These are phyloP conservation scores for Sialia sialis DNA, from an alignment of 2,113 vertebrate species.

Conservation along the genomic window DNA sequence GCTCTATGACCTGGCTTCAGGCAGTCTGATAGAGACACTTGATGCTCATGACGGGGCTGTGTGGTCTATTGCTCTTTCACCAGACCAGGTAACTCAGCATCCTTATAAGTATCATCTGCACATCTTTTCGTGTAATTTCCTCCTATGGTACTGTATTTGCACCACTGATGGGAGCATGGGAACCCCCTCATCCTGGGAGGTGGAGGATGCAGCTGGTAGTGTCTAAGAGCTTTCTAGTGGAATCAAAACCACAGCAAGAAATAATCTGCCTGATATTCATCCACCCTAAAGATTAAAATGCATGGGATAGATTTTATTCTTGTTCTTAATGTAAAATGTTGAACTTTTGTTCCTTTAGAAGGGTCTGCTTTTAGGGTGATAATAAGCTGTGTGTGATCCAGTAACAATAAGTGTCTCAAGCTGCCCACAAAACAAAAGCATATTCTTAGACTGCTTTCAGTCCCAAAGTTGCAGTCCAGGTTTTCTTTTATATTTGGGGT, in stretches of 20 bases:
- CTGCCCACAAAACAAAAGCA: neutral
- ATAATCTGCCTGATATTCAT: neutral
- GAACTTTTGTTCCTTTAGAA: neutral
- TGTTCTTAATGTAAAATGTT: neutral
- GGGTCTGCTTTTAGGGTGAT: neutral
- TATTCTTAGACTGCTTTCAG: neutral
- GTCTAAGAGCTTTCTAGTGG: neutral
- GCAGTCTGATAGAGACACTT: conserved; percentile 80
- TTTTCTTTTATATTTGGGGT: neutral
- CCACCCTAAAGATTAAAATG: neutral
- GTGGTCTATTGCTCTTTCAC: conserved; percentile 89
- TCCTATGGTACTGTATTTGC: neutral
- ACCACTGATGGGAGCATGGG: neutral
- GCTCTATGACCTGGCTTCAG: conserved; percentile 92
- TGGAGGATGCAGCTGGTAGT: neutral
- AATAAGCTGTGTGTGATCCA: neutral
- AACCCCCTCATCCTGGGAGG: neutral
- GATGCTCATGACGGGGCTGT: conserved; percentile 83
- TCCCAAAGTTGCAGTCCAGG: neutral
- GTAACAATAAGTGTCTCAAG: neutral
- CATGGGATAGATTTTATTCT: neutral
- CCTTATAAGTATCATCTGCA: neutral
- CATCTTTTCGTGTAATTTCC: neutral
- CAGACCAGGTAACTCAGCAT: conserved; percentile 85
- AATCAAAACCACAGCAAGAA: neutral